A percentile compares a stretch with the other conserved stretches of the same genome.
These are phyloP conservation scores for Scaptomyza cyrtandrae DNA, from an alignment of 2,888 invertebrate species.

Conservation along the genomic window DNA sequence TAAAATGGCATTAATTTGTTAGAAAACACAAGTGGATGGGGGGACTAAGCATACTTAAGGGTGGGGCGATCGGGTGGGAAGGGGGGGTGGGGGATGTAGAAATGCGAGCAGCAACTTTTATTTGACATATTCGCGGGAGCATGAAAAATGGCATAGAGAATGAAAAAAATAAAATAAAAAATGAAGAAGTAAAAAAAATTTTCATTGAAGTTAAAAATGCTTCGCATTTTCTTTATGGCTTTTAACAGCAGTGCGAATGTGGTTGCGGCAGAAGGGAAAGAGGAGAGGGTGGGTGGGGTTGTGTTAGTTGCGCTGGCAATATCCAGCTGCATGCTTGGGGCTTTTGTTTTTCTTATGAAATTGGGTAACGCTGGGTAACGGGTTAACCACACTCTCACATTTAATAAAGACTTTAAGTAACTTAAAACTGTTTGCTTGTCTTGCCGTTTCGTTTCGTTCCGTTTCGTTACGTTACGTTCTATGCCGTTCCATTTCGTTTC, in stretches of 20 bases:
- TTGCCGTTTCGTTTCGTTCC: constrained; percentile 32
- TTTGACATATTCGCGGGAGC: constrained; percentile 76
- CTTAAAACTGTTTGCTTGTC: constrained; percentile 77
- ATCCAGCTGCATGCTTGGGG: constrained; percentile 12
- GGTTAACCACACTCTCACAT: constrained; percentile 74
- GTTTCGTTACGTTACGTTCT: constrained; percentile 19
- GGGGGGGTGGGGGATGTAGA: neutral
- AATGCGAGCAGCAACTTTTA: constrained; percentile 59
- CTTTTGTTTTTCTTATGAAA: constrained; percentile 11
- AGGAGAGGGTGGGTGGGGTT: neutral
- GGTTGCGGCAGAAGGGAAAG: neutral
- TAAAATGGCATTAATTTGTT: constrained; percentile 78
- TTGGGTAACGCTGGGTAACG: constrained; percentile 46
- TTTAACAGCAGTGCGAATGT: constrained; percentile 4
- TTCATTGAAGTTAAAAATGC: constrained; percentile 73
- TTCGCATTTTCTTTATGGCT: constrained; percentile 65
- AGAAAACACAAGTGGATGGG: constrained; percentile 53
- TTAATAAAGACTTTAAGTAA: constrained; percentile 79
- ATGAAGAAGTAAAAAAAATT: constrained; percentile 41
- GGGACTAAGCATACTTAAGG: neutral
- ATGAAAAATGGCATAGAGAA: constrained; percentile 67
- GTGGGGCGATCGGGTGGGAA: neutral
- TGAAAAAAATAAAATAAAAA: constrained; percentile 33
- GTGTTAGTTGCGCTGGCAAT: neutral
- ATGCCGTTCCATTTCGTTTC: constrained; percentile 12